phyloP scores from a whole-genome alignment of 2,113 vertebrate species.

The Carassius carassius region DNA sequence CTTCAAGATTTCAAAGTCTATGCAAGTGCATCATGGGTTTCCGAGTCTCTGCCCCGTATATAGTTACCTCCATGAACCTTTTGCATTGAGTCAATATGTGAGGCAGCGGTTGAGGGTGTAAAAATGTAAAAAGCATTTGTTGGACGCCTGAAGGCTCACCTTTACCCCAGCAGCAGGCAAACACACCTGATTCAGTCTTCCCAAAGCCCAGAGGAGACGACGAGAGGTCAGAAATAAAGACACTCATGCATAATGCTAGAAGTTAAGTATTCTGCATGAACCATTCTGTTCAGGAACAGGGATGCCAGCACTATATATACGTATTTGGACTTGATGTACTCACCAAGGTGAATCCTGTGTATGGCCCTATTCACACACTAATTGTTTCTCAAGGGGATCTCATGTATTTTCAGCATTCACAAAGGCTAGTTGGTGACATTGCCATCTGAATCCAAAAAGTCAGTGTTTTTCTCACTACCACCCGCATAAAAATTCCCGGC shows the following conservation, averaged over 20 bases:
- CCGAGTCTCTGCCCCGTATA: neutral
- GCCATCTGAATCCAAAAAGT: neutral
- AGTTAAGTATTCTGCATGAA: neutral
- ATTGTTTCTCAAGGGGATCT: neutral
- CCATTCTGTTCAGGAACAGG: slow-evolving; percentile 12
- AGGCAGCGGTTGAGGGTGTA: neutral
- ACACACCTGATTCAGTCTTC: neutral
- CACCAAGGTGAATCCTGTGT: slow-evolving; percentile 22
- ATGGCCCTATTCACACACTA: neutral
- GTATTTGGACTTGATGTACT: slow-evolving; percentile 12
- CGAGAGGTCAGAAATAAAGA: slow-evolving; percentile 5
- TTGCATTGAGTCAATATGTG: slow-evolving; percentile 6
- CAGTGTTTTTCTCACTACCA: neutral
- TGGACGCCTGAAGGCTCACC: slow-evolving; percentile 5
- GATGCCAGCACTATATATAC: neutral
- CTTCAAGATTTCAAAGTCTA: neutral
- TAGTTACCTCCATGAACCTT: neutral
- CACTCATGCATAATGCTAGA: slow-evolving; percentile 21
- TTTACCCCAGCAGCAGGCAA: slow-evolving; percentile 9
- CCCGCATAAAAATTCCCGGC: neutral
- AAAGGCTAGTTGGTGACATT: neutral
- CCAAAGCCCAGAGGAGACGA: neutral
- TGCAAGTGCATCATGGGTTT: neutral
- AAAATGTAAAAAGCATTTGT: neutral
- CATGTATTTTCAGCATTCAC: neutral